A percentile compares a stretch with the other conserved stretches of the same genome.
Evolutionary conservation across 2,797 vertebrate genomes (phyloP).

Genomic region (Amblyraja radiata): DNA sequence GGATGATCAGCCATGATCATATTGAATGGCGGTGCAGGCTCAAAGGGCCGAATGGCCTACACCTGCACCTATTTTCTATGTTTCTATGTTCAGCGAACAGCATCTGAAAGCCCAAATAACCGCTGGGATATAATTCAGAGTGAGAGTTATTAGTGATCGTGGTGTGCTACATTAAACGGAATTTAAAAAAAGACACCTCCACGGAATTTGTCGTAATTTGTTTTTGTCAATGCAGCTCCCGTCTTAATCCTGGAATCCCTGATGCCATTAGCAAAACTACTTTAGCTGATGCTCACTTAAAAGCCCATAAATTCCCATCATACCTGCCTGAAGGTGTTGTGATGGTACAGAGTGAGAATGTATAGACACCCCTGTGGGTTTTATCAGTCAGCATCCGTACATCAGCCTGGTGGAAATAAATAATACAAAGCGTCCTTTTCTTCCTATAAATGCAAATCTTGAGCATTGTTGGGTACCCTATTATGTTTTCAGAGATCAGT

Average conservation of each 20-base stretch:
- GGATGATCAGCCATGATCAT: no score
- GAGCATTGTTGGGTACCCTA: not conserved
- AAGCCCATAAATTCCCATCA: not conserved
- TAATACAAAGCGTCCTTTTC: not conserved
- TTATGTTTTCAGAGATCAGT: not conserved
- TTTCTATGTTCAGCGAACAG: no score
- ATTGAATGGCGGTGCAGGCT: no score
- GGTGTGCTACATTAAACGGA: not conserved
- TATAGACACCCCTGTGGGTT: not conserved
- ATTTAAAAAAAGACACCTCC: not conserved
- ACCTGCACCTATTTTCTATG: no score
- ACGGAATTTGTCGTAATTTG: not conserved
- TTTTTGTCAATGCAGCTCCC: not conserved
- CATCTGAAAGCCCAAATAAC: not conserved
- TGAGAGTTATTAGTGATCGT: not conserved
- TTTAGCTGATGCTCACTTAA: not conserved
- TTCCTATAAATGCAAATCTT: not conserved
- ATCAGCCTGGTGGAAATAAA: not conserved
- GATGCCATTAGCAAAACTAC: no score
- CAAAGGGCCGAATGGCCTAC: no score
- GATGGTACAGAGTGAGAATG: not conserved
- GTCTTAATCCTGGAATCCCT: not conserved
- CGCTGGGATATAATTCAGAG: not conserved
- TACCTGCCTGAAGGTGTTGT: not conserved
- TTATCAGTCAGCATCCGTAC: not conserved